Percentiles rank a stretch among this genome's conserved stretches.
Conservation (phyloP, 1,140 invertebrate species). For the Eumeta japonica region DNA sequence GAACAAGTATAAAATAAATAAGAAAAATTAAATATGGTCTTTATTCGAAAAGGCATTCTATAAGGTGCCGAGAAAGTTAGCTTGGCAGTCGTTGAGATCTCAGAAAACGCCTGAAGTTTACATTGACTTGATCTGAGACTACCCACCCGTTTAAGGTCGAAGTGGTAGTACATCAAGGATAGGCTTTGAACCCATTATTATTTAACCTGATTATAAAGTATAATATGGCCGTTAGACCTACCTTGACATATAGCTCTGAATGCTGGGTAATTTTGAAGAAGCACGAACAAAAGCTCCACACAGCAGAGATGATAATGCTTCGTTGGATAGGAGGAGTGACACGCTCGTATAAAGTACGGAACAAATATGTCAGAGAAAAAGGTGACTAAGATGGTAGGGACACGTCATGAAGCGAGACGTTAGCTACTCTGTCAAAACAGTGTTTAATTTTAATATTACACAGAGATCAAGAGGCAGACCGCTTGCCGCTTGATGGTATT, state of each 20-base stretch:
- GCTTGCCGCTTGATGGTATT: not conserved
- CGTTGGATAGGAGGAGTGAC: conserved; percentile 9
- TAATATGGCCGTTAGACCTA: conserved; percentile 5
- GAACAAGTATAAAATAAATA: too few species aligned
- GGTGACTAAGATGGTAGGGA: conserved; percentile 7
- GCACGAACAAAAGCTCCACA: too few species aligned
- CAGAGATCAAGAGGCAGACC: conserved; percentile 3
- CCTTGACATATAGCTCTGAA: conserved; percentile 1
- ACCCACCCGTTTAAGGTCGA: not conserved
- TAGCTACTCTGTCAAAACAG: not conserved
- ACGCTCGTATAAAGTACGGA: conserved; percentile 8
- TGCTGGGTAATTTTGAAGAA: not conserved
- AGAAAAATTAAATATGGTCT: too few species aligned
- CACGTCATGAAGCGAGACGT: conserved; percentile 2
- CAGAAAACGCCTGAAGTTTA: not conserved
- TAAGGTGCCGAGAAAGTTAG: not conserved
- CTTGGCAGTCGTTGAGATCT: not conserved
- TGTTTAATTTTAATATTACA: too few species aligned
- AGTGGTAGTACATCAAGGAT: conserved; percentile 2
- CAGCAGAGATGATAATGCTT: conserved; percentile 14
- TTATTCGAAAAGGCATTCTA: too few species aligned
- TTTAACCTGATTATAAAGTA: conserved; percentile 1
- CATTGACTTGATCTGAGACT: not conserved
- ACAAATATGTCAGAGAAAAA: conserved; percentile 11
- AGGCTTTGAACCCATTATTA: not conserved